Base-by-base conservation (phyloP, 2,797 vertebrate species). In the Melanogrammus aeglefinus region DNA sequence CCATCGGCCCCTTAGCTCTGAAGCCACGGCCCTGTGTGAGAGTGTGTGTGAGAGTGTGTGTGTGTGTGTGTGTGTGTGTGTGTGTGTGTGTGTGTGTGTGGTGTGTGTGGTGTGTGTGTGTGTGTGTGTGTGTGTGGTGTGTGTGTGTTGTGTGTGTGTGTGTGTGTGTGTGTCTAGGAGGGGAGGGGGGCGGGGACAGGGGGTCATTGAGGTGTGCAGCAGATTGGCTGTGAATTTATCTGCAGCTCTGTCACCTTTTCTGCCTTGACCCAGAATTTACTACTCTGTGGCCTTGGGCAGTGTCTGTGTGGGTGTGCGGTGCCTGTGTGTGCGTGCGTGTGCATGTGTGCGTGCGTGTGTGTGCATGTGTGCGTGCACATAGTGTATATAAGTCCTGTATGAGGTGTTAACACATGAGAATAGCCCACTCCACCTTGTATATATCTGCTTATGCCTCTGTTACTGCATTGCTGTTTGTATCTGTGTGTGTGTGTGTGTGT, bases 201-300 rank as follows among this genome's bases (percentile, higher is more conserved):
- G 29, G 16, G 71, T 85, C 71, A 70, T 47, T 80, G 21, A 74
- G 72, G 36, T 79, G 77, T 83, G 71, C 4, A 27, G 70, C 51
- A 76, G 77, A 76, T 70, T 82, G 75, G 72, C 5, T 1, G 31
- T 66, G 36, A 76, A 84, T 84, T 73, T 80, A 79, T 83, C 72
- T 81, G 18, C 69, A 74, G 27, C 63, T 73, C 51, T 77, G 77
- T 82, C 79, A 82, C 73, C 78, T 82, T 57, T 78, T 74, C 73
- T 79, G 79, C 47, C 51, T 78, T 77, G 77, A 82, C 80, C 77
- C 73, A 74, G 57, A 83, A 84, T 83, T 80, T 85, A 86, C 76
- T 66, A 44, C 72, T 72, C 31, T 73, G 18, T 63, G 80, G 77
- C 77, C 80, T 75, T 38, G 39, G 75, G 78, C 72, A 80, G 69